phyloP scores from a whole-genome alignment of 2,888 invertebrate species.

The Megamerina dolium region DNA sequence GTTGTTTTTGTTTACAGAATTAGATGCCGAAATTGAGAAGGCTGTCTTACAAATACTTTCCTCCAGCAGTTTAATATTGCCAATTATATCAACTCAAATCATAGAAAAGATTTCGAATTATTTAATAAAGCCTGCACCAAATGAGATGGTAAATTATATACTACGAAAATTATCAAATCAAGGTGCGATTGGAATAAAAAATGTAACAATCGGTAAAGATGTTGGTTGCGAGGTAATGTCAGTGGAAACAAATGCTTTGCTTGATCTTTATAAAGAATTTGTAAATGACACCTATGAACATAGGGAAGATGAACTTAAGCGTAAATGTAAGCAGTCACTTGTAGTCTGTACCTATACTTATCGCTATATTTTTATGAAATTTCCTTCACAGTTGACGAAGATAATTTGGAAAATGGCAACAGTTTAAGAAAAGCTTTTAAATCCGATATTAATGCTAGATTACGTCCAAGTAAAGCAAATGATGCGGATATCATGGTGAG shows the following conservation, averaged over 20 bases:
- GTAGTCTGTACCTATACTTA: neutral
- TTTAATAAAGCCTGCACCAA: conserved; percentile 53
- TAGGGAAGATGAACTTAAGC: conserved; percentile 48
- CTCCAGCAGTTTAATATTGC: conserved; percentile 64
- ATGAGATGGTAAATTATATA: conserved; percentile 63
- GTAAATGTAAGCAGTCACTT: conserved; percentile 47
- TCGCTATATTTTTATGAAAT: neutral
- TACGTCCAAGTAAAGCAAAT: conserved; percentile 33
- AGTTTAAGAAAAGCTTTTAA: conserved; percentile 34
- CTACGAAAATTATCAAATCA: conserved; percentile 75
- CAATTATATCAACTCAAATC: conserved; percentile 64
- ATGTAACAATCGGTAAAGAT: conserved; percentile 45
- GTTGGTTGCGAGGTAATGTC: conserved; percentile 47
- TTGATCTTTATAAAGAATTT: conserved; percentile 42
- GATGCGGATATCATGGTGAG: conserved; percentile 60
- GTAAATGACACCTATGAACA: conserved; percentile 44
- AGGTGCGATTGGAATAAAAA: conserved; percentile 39
- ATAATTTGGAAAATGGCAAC: conserved; percentile 31
- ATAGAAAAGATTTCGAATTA: conserved; percentile 53
- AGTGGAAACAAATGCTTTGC: conserved; percentile 38
- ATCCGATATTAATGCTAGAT: conserved; percentile 16
- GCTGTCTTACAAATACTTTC: conserved; percentile 62
- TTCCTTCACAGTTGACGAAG: conserved; percentile 40
- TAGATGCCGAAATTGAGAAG: conserved; percentile 59
- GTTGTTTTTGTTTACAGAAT: conserved; percentile 31